Conservation (phyloP, 2,113 vertebrate genomes). For the Passer domesticus region DNA sequence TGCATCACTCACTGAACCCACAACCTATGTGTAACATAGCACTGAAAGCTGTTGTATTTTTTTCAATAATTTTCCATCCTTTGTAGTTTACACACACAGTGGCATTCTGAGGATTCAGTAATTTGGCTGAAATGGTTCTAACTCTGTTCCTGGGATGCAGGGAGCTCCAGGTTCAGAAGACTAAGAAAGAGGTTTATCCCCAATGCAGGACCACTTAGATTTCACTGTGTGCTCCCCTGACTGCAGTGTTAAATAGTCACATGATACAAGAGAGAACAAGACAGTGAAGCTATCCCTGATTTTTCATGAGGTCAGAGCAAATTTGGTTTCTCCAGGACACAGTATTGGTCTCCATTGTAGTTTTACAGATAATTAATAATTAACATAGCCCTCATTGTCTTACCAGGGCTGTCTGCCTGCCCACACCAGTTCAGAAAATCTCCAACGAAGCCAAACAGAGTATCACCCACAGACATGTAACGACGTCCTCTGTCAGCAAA, state of each 20-base stretch:
- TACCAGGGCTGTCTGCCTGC: constrained; percentile 62
- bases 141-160: not conserved
- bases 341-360: not conserved
- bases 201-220: not conserved
- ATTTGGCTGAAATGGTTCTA: not conserved
- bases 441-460: constrained; percentile 66
- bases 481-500: constrained; percentile 58
- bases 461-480: constrained; percentile 51
- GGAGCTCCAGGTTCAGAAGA: not conserved
- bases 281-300: not conserved
- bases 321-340: not conserved
- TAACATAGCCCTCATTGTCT: not conserved
- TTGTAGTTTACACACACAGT: not conserved
- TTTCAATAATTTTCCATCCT: not conserved
- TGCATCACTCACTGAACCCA: not conserved
- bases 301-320: not conserved
- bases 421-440: constrained; percentile 76
- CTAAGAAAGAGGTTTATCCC: not conserved
- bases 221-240: not conserved
- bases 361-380: not conserved
- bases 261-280: not conserved
- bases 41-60: not conserved
- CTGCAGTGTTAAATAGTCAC: not conserved
- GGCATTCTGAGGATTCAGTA: not conserved
- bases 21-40: not conserved